Percentiles rank a stretch among this genome's conserved stretches.
phyloP scores from a whole-genome alignment of 2,797 vertebrate genomes.

The Rhincodon typus region DNA sequence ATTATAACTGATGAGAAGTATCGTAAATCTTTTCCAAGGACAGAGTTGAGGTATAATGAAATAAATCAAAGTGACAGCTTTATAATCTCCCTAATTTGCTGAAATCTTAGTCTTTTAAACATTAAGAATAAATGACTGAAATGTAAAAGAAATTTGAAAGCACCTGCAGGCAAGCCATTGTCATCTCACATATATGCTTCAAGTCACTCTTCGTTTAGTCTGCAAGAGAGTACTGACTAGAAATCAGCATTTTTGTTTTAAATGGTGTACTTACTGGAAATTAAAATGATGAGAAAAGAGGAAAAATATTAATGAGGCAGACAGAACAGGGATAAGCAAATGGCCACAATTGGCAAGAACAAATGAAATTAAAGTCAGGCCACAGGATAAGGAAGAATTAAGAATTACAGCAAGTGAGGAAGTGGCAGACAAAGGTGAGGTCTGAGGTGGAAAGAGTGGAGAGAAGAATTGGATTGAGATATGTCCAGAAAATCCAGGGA shows the following conservation, averaged over 20 bases:
- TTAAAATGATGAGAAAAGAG: not conserved
- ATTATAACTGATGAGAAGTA: not conserved
- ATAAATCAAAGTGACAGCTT: not conserved
- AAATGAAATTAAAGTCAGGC: not conserved
- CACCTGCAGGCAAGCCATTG: not conserved
- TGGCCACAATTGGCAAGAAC: too few species aligned
- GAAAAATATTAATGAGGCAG: not conserved
- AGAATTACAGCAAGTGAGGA: too few species aligned
- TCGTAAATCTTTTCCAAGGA: not conserved
- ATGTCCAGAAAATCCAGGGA: too few species aligned
- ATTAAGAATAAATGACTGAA: not conserved
- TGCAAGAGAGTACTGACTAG: too few species aligned
- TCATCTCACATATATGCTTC: too few species aligned
- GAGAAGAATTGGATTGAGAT: too few species aligned
- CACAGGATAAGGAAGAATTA: too few species aligned
- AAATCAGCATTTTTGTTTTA: not conserved
- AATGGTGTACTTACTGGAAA: not conserved
- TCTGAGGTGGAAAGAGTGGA: too few species aligned
- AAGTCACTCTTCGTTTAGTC: too few species aligned
- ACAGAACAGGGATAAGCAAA: too few species aligned
- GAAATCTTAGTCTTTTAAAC: not conserved
- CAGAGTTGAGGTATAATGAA: not conserved
- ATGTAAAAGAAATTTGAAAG: not conserved
- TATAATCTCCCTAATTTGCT: not conserved
- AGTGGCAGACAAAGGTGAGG: too few species aligned